Evolutionary conservation across 2,113 vertebrate genomes (phyloP).

Genomic region (Mormoops blainvillei): DNA sequence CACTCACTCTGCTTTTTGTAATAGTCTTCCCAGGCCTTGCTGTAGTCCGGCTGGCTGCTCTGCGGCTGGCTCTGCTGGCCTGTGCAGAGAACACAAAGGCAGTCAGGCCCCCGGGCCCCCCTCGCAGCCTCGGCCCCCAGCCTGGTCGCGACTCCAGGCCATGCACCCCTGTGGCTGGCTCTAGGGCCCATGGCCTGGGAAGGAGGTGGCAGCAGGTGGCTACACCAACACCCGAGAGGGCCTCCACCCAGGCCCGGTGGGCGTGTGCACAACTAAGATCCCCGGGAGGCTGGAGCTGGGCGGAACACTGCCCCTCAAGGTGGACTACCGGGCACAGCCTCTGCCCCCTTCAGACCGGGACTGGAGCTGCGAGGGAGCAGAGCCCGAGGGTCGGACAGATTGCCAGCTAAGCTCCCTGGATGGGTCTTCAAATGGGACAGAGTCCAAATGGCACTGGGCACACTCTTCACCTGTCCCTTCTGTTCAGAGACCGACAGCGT

Average conservation of each 20-base stretch:
- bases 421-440: background rate
- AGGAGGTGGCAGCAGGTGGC: background rate
- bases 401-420: background rate
- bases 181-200: background rate
- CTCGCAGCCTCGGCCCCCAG: background rate
- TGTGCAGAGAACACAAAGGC: slow-evolving; percentile 75
- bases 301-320: background rate
- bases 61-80: slow-evolving; percentile 95
- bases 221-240: background rate
- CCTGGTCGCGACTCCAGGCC: background rate
- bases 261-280: background rate
- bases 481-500: background rate
- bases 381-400: background rate
- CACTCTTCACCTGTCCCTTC: no score
- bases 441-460: rapidly evolving
- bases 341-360: background rate
- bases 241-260: background rate
- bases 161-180: background rate
- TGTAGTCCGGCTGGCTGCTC: slow-evolving; percentile 92
- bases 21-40: slow-evolving; percentile 95
- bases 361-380: background rate
- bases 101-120: slow-evolving; percentile 40
- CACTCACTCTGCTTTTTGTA: slow-evolving; percentile 93
- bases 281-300: background rate
- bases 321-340: rapidly evolving